Conservation (phyloP, 2,113 vertebrate species). For the Caloenas nicobarica region DNA sequence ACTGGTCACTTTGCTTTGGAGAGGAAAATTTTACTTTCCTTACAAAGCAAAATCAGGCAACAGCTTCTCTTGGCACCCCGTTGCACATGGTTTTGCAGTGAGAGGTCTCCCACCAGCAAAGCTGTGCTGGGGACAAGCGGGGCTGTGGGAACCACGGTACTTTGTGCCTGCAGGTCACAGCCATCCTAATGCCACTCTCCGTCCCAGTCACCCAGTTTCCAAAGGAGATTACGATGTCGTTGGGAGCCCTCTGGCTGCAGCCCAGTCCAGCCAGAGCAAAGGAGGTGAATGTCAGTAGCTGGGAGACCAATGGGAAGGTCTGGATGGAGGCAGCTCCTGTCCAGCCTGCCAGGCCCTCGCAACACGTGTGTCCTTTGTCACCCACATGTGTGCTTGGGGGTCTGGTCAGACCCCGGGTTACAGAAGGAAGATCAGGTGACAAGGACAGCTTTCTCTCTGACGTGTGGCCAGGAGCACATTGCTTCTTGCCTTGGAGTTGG, state of each 20-base stretch:
- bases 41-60: background rate
- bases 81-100: background rate
- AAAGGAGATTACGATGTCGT: background rate
- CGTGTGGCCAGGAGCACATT: background rate
- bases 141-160: fast-evolving
- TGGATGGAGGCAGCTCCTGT: background rate
- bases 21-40: background rate
- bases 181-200: background rate
- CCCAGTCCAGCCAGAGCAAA: background rate
- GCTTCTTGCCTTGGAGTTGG: background rate
- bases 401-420: background rate
- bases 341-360: background rate
- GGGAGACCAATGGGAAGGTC: background rate
- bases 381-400: fast-evolving
- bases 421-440: background rate
- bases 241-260: constrained; percentile 4
- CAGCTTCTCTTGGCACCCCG: background rate
- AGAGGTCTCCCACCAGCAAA: background rate
- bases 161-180: background rate
- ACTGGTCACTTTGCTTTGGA: background rate
- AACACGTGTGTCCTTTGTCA: background rate
- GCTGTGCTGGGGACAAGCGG: fast-evolving
- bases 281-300: background rate
- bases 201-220: background rate
- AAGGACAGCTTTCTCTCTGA: background rate